A percentile compares a stretch with the other conserved stretches of the same genome.
These are phyloP conservation scores for Agrotis ipsilon DNA, from an alignment of 2,888 invertebrate species.

Conservation along the genomic window DNA sequence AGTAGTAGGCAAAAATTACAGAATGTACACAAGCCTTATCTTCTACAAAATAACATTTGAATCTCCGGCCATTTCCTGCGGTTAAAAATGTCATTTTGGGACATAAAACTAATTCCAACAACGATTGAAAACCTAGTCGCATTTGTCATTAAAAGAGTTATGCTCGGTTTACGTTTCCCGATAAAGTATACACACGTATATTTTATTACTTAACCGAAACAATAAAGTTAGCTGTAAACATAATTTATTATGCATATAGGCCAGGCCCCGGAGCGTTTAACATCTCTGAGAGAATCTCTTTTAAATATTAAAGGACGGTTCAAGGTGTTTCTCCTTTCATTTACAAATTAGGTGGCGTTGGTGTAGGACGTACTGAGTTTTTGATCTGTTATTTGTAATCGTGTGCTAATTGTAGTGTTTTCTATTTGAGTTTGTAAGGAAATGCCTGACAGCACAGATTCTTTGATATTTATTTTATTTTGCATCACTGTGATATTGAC, in stretches of 20 bases:
- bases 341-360: constrained; percentile 66
- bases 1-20: too few relatives aligned
- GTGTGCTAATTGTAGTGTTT: too few relatives aligned
- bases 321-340: constrained; percentile 64
- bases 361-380: constrained; percentile 14
- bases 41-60: too few relatives aligned
- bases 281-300: constrained; percentile 69
- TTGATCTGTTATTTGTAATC: too few relatives aligned
- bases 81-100: too few relatives aligned
- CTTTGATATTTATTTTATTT: too few relatives aligned
- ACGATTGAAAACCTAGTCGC: constrained; percentile 34
- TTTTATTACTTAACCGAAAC: constrained; percentile 62
- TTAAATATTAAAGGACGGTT: constrained; percentile 74
- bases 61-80: too few relatives aligned
- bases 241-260: constrained; percentile 75
- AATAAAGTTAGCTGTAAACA: constrained; percentile 67
- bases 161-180: constrained; percentile 48
- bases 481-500: too few relatives aligned
- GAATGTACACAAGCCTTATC: too few relatives aligned
- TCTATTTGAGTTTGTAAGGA: too few relatives aligned
- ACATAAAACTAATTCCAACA: constrained; percentile 12
- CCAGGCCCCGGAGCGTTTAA: constrained; percentile 68
- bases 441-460: too few relatives aligned
- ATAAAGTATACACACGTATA: constrained; percentile 44
- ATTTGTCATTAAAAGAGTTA: constrained; percentile 38